These are phyloP conservation scores for Paedocypris micromegethes DNA, from an alignment of 2,797 vertebrate genomes.

Conservation along the genomic window DNA sequence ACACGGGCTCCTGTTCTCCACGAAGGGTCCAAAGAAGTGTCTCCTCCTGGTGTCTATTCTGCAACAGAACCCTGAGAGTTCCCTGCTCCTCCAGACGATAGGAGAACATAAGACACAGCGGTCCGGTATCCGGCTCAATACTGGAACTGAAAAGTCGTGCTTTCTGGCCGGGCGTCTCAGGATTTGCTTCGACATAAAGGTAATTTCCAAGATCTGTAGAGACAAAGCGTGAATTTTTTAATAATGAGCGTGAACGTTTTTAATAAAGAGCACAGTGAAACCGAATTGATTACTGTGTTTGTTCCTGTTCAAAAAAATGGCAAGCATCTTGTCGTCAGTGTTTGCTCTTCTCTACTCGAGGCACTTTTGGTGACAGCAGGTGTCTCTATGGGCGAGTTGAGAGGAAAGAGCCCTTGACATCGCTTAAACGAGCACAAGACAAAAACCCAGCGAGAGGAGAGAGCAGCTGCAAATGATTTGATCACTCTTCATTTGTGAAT, in stretches of 20 bases:
- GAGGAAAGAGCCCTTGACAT: constrained; percentile 7
- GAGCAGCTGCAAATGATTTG: constrained; percentile 27
- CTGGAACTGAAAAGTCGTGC: constrained; percentile 82
- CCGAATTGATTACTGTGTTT: too few relatives aligned
- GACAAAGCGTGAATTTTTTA: too few relatives aligned
- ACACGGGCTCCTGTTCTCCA: constrained; percentile 81
- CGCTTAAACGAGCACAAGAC: constrained; percentile 4
- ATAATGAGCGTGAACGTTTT: too few relatives aligned
- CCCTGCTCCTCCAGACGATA: constrained; percentile 83
- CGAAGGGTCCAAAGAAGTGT: constrained; percentile 83
- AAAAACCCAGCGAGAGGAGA: constrained; percentile 7
- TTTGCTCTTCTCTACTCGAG: constrained; percentile 34
- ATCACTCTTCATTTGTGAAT: constrained; percentile 24
- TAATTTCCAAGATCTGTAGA: constrained; percentile 66
- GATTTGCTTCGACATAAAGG: constrained; percentile 73
- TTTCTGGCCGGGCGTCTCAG: constrained; percentile 75
- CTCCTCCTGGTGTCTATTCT: constrained; percentile 77
- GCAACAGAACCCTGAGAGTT: constrained; percentile 76
- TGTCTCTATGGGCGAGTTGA: constrained; percentile 35
- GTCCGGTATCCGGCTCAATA: constrained; percentile 75
- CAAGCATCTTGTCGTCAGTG: constrained; percentile 38
- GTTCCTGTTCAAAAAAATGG: constrained; percentile 12
- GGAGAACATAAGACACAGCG: constrained; percentile 88
- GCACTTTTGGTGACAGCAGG: constrained; percentile 27
- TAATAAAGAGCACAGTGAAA: too few relatives aligned